A percentile compares a stretch with the other conserved stretches of the same genome.
Evolutionary conservation across 2,113 vertebrate species (phyloP).

Genomic region (Oncorhynchus mykiss): DNA sequence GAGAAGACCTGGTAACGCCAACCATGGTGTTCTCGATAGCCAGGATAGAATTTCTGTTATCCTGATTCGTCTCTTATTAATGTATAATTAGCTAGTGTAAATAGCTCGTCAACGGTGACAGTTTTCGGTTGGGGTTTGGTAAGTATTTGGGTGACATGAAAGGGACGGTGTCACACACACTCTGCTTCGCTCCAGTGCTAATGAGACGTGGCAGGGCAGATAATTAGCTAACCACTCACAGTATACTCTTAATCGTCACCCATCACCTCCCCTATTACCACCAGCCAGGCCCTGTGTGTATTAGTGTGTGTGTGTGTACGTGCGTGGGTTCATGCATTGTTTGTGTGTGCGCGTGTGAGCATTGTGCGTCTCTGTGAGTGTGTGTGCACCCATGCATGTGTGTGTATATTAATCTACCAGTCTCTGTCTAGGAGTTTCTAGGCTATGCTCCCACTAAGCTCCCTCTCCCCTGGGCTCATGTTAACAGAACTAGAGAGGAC

Average conservation of each 20-base stretch:
- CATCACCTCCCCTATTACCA: conserved; percentile 36
- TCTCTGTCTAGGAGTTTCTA: not conserved
- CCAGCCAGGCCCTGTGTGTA: not conserved
- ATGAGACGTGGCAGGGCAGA: conserved; percentile 56
- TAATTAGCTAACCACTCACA: conserved; percentile 61
- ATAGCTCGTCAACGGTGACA: conserved; percentile 35
- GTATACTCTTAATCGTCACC: conserved; percentile 56
- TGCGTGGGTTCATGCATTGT: conserved; percentile 1
- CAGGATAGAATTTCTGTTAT: conserved; percentile 19
- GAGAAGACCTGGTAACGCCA: conserved; percentile 18
- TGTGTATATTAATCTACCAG: too few species aligned
- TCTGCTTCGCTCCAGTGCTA: conserved; percentile 38
- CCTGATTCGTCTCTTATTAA: conserved; percentile 43
- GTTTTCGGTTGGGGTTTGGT: conserved; percentile 33
- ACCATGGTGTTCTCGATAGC: conserved; percentile 20
- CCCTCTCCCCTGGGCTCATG: conserved; percentile 52
- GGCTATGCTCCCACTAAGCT: conserved; percentile 37
- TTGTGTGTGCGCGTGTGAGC: not conserved
- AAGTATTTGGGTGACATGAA: conserved; percentile 53
- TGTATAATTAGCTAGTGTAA: conserved; percentile 54
- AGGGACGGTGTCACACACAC: conserved; percentile 27
- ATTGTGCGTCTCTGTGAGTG: not conserved
- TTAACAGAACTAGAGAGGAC: conserved; percentile 58
- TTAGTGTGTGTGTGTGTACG: conserved; percentile 13
- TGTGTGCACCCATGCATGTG: conserved; percentile 8